Evolutionary conservation across 64 coral and sea anemone genomes (phyloP).

Genomic region (Pocillopora verrucosa): DNA sequence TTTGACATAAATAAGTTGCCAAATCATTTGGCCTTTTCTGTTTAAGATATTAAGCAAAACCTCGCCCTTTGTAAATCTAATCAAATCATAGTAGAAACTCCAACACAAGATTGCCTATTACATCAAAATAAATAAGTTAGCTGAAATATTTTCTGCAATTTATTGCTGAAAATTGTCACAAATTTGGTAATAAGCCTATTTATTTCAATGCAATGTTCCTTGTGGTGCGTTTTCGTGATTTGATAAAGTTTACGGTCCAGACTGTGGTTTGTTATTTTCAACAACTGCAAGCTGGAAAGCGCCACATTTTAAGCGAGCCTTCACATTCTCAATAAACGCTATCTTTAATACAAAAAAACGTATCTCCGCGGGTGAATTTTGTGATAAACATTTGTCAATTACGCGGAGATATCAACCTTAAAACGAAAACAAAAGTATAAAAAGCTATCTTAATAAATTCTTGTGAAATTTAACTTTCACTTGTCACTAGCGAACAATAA

Average conservation of each 20-base stretch:
- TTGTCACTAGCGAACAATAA: slow-evolving; percentile 9
- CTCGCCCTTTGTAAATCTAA: neutral
- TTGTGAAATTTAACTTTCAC: slow-evolving; percentile 18
- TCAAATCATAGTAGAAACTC: neutral
- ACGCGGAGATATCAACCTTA: neutral
- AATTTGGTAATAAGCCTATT: no score
- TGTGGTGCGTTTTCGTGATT: neutral
- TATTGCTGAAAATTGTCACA: neutral
- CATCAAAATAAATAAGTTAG: neutral
- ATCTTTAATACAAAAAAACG: slow-evolving; percentile 11
- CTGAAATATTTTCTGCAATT: neutral
- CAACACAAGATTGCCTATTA: neutral
- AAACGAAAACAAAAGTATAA: slow-evolving; percentile 20
- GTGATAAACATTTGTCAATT: neutral
- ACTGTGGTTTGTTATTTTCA: neutral
- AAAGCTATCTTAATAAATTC: slow-evolving; percentile 8
- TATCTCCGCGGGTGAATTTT: neutral
- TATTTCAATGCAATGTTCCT: neutral
- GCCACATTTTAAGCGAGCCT: neutral
- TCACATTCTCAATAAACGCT: neutral
- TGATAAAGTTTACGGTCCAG: neutral
- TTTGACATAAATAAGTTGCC: slow-evolving; percentile 22
- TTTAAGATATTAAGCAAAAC: neutral
- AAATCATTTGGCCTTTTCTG: slow-evolving; percentile 18
- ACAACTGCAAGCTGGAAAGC: slow-evolving; percentile 19